phyloP scores from a whole-genome alignment of 2,113 vertebrate genomes.

The Phalacrocorax brasilianus region DNA sequence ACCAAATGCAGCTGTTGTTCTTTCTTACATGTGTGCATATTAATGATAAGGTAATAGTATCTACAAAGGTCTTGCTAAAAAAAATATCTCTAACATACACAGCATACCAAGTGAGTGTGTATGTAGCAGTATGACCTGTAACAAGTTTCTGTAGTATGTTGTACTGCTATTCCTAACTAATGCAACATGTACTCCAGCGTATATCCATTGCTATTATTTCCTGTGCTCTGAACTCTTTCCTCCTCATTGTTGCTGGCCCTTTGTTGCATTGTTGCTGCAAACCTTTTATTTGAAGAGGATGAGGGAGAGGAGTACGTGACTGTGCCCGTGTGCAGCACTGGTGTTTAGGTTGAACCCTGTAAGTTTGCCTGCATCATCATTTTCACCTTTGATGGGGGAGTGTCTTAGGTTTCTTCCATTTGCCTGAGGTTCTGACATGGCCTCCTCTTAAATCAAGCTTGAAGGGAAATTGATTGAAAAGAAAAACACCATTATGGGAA shows the following conservation, averaged over 20 bases:
- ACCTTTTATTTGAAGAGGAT: slow-evolving; percentile 29
- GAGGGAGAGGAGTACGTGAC: not conserved
- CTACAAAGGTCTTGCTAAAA: not conserved
- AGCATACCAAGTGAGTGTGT: not conserved
- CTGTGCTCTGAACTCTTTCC: not conserved
- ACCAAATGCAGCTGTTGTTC: not conserved
- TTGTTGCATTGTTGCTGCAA: not conserved
- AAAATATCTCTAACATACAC: rapidly evolving
- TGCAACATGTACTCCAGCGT: rapidly evolving
- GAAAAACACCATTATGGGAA: slow-evolving; percentile 74
- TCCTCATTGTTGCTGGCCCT: not conserved
- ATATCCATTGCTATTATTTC: not conserved
- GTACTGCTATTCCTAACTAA: not conserved
- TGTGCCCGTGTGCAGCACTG: not conserved
- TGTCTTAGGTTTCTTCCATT: slow-evolving; percentile 56
- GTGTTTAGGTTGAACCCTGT: slow-evolving; percentile 6
- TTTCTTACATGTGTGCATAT: not conserved
- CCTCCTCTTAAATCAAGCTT: slow-evolving; percentile 78
- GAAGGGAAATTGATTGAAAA: slow-evolving; percentile 81
- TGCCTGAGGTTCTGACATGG: slow-evolving; percentile 53
- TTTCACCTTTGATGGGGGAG: slow-evolving; percentile 62
- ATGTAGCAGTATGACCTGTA: not conserved
- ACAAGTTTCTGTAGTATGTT: not conserved
- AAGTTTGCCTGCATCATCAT: slow-evolving; percentile 58
- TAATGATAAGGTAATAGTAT: not conserved